Evolutionary conservation across 2,113 vertebrate genomes (phyloP), one percentile per base, ranked within the genome.

Genomic region (Prunella fulvescens): DNA sequence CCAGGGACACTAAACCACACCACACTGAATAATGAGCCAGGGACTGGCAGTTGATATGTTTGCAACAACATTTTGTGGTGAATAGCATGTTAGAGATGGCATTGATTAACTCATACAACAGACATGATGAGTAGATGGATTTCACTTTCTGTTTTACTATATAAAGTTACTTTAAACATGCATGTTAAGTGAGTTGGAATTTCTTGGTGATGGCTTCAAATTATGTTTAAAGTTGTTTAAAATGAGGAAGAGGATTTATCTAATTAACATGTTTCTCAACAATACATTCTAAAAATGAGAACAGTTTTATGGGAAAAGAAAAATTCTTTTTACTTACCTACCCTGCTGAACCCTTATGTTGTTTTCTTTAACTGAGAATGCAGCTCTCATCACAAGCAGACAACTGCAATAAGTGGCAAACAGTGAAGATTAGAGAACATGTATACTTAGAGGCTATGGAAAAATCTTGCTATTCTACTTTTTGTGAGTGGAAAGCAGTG

Each of bases 381-480:
- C 47, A 67, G 60, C 65, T 65, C 67, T 86, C 31, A 31, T 77
- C 71, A 73, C 44, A 76, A 86, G 40, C 22, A 74, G 31, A 58
- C 37, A 67, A 88, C 58, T 90, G 50, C 22, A 72, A 56, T 40
- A 31, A 16, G 40, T 54, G 31, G 35, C 51, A 84, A 86, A 84
- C 39, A 77, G 20, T 74, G 65, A 86, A 71, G 15, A 56, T 23
- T 19, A 40, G 57, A 61, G 25, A 84, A 40, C 9, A n/a, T n/a
- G 11, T 28, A 25, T n/a, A 47, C 69, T 83, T 65, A 39, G 17
- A 81, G 11, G 23, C 37, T 53, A 11, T 17, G 9, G 65, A 60
- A 81, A 84, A 94, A 56, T 33, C 35, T 86, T 67, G 7, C 28
- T 81, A 51, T 92, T 95, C 19, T 53, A 16, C 28, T 84, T 86